These are phyloP conservation scores for Acrocephalus kingi DNA, from an alignment of 2,113 vertebrate species.

Conservation along the genomic window DNA sequence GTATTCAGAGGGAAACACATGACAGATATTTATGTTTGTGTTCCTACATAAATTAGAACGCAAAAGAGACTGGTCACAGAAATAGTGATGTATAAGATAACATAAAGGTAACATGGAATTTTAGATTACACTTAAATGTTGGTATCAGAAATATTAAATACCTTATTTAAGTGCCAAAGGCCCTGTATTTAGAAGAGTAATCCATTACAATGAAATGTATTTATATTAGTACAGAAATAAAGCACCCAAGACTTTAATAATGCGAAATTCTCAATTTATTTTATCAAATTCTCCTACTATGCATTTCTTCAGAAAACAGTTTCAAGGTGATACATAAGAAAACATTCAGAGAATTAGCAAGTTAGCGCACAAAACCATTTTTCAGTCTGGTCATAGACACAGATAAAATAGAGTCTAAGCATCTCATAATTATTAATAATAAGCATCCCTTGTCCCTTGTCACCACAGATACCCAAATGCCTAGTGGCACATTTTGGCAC, in stretches of 20 bases:
- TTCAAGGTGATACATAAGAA: not conserved
- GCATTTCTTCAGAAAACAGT: not conserved
- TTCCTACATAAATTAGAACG: not conserved
- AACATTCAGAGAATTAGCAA: not conserved
- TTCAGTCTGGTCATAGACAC: not conserved
- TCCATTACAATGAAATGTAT: not conserved
- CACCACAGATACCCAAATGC: not conserved
- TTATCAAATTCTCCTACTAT: not conserved
- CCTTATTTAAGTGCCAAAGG: not conserved
- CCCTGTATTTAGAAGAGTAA: not conserved
- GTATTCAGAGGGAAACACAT: not conserved
- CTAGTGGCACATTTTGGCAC: not conserved
- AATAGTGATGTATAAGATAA: not conserved
- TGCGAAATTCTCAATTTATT: conserved; percentile 19
- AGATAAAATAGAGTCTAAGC: not conserved
- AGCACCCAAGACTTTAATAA: not conserved
- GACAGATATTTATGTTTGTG: not conserved
- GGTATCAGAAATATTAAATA: not conserved
- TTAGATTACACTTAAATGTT: not conserved
- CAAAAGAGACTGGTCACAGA: not conserved
- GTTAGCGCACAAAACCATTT: not conserved
- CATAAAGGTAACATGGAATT: not conserved
- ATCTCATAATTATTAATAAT: not conserved
- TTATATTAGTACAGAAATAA: not conserved
- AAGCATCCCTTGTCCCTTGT: not conserved